These are phyloP conservation scores for Yponomeuta evonymella DNA, from an alignment of 2,888 invertebrate species.

Conservation along the genomic window DNA sequence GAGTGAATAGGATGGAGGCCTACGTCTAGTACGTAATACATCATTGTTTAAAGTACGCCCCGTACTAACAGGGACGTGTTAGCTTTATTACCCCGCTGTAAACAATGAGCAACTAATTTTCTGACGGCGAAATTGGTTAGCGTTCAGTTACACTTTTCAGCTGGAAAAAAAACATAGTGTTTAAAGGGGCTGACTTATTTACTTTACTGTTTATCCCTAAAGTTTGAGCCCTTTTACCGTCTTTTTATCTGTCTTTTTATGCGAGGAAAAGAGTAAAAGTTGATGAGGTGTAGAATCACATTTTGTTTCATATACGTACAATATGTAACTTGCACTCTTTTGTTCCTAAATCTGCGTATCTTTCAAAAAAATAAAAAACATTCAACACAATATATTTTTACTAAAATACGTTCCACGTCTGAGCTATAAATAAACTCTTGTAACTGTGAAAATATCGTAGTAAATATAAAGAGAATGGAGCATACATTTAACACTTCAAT, in stretches of 20 bases:
- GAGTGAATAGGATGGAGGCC: too few species aligned
- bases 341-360: background rate
- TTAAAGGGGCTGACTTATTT: too few species aligned
- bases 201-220: too few species aligned
- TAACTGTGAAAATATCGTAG: constrained; percentile 4
- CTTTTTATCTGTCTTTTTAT: too few species aligned
- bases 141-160: too few species aligned
- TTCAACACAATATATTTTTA: background rate
- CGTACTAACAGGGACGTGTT: background rate
- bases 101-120: background rate
- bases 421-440: background rate
- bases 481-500: constrained; percentile 13
- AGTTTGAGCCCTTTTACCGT: too few species aligned
- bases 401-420: background rate
- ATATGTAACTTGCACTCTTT: background rate
- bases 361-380: background rate
- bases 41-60: background rate
- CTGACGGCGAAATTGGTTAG: background rate
- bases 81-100: background rate
- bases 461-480: constrained; percentile 11
- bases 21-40: too few species aligned
- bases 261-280: too few species aligned
- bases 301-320: too few species aligned
- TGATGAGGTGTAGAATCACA: too few species aligned
- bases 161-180: too few species aligned